A percentile compares a stretch with the other conserved stretches of the same genome.
phyloP scores from a whole-genome alignment of 2,888 invertebrate species.

The Elaeidobius kamerunicus region DNA sequence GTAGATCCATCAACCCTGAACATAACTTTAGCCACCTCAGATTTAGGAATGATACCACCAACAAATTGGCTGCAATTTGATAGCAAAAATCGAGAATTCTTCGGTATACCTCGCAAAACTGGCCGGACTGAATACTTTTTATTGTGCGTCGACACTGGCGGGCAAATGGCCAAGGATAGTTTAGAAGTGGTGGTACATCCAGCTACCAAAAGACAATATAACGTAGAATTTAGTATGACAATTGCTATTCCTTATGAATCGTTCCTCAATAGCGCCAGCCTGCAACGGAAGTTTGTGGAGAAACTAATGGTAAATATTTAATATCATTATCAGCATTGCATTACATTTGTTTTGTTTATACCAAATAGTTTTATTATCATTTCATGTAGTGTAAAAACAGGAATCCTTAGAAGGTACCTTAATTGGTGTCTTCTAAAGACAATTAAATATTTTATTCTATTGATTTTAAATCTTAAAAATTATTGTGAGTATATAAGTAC shows the following conservation, averaged over 20 bases:
- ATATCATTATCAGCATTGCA: no score
- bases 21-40: conserved; percentile 69
- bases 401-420: no score
- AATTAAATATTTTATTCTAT: no score
- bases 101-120: conserved; percentile 71
- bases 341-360: no score
- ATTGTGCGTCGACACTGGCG: conserved; percentile 71
- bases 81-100: conserved; percentile 82
- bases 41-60: conserved; percentile 63
- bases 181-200: conserved; percentile 71
- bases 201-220: conserved; percentile 62
- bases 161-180: conserved; percentile 74
- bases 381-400: no score
- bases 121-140: conserved; percentile 77
- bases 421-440: no score
- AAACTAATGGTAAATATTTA: conserved; percentile 54
- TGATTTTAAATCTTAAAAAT: no score
- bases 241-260: conserved; percentile 63
- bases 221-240: conserved; percentile 78
- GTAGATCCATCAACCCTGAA: conserved; percentile 69
- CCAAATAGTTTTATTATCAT: no score
- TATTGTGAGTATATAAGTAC: no score
- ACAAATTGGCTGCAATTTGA: conserved; percentile 89
- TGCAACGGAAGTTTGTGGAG: conserved; percentile 79
- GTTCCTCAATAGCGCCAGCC: conserved; percentile 66